Base-by-base conservation (phyloP, 2,797 vertebrate species). In the Lepus oiostolus region DNA sequence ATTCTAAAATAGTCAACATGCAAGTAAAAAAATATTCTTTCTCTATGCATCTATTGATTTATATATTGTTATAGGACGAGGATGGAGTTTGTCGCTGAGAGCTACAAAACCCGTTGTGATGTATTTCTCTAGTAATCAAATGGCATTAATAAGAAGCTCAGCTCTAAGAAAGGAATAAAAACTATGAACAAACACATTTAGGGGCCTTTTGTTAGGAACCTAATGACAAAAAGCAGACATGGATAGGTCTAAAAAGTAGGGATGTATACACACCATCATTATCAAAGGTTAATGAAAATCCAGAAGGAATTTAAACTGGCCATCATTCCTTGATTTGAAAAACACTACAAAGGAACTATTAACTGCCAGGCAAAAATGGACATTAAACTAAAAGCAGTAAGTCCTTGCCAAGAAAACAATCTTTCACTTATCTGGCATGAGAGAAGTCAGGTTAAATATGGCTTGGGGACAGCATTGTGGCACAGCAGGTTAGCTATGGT, bases 281-380 rank as follows among this genome's bases (percentile, higher is more conserved):
- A 94, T 42, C 60, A 94, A 93, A 93, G 32, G 90, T 79, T 70
- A 26, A 88, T 30, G 54, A 86, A 95, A 87, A 95, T 85, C n/a
- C 82, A 76, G 35, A 81, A 92, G 60, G 38, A 5, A 21, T 76
- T 96, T 76, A 95, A 32, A 81, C 16, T 79, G 77, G 28, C 13
- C 76, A 52, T 88, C 47, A 86, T 74, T 88, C 38, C 67, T 67
- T 95, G 38, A 80, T 82, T 91, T n/a, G 89, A 58, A 96, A 94
- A 79, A 58, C 21, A 74, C 47, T 83, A 88, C 16, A 72, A 88
- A 93, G 38, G 38, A 81, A 83, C 38, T 87, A 80, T 65, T 86
- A 96, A 92, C 16, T 88, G 17, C 16, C 76, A 95, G n/a, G 50
- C 26, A 94, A 88, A 58, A 94, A 54, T 38, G 50, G 65, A 93